These are phyloP conservation scores for Cassiopea xamachana DNA, from an alignment of 30 jellyfish, hydroid and myxozoan species.

Conservation along the genomic window DNA sequence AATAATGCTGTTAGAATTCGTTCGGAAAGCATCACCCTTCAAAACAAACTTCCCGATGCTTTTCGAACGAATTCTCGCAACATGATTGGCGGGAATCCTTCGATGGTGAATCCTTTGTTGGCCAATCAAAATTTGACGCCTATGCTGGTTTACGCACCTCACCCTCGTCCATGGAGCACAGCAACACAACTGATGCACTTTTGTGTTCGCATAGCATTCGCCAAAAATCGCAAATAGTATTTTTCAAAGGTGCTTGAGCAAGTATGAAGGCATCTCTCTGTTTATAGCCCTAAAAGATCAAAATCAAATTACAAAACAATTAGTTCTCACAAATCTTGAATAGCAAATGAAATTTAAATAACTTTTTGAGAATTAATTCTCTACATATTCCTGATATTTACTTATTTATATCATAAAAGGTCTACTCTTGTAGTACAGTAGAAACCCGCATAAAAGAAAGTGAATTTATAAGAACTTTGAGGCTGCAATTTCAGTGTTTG, in stretches of 20 bases:
- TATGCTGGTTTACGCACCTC: constrained; percentile 55
- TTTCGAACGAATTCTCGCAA: no score
- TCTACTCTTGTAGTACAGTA: no score
- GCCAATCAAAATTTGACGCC: no score
- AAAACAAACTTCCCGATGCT: no score
- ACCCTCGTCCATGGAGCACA: constrained; percentile 86
- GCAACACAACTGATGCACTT: constrained; percentile 83
- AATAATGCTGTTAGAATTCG: no score
- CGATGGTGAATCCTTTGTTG: no score
- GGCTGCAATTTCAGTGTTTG: no score
- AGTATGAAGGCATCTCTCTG: constrained; percentile 86
- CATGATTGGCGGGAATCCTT: no score
- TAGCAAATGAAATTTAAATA: not conserved
- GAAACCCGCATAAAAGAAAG: no score
- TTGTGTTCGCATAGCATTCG: constrained; percentile 96
- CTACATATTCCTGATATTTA: not conserved
- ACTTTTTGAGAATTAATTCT: not conserved
- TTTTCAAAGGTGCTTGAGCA: constrained; percentile 90
- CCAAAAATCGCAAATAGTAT: constrained; percentile 91
- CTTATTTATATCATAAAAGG: no score
- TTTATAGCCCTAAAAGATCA: constrained; percentile 54
- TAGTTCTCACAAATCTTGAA: not conserved
- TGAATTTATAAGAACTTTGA: no score
- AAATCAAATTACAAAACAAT: not conserved
- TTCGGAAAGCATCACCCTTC: no score